A percentile compares a stretch with the other conserved stretches of the same genome.
Evolutionary conservation across 2,888 invertebrate species (phyloP).

Genomic region (Drosophila mettleri): DNA sequence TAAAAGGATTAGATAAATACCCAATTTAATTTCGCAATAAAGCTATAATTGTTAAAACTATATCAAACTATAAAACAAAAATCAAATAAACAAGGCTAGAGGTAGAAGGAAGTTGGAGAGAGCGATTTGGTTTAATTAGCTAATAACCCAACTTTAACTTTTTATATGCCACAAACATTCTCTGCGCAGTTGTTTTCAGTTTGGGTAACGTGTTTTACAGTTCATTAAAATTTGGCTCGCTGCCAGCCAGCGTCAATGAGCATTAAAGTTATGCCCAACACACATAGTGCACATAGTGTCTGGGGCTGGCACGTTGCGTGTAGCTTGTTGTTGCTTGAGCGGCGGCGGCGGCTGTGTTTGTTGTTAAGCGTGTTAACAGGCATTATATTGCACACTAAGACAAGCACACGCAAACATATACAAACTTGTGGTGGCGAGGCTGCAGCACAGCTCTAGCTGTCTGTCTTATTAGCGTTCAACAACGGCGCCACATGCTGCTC

Average conservation of each 20-base stretch:
- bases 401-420: constrained; percentile 22
- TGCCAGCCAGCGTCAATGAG: constrained; percentile 77
- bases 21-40: not conserved
- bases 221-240: constrained; percentile 78
- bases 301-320: constrained; percentile 53
- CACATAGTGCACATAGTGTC: constrained; percentile 58
- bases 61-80: not conserved
- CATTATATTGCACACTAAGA: constrained; percentile 65
- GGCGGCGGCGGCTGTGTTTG: constrained; percentile 51
- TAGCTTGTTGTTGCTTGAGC: constrained; percentile 32
- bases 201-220: constrained; percentile 52
- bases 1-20: not conserved
- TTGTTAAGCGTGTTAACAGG: constrained; percentile 81
- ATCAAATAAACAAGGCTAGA: not conserved
- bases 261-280: constrained; percentile 75
- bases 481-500: constrained; percentile 55
- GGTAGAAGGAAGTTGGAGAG: not conserved
- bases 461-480: constrained; percentile 69
- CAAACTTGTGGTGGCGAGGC: constrained; percentile 25
- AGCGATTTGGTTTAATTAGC: constrained; percentile 19
- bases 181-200: constrained; percentile 7
- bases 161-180: constrained; percentile 2
- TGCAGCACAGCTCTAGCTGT: constrained; percentile 24
- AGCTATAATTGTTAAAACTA: not conserved
- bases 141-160: constrained; percentile 18